These are phyloP conservation scores for Pantherophis alleghaniensis DNA, from an alignment of 2,797 vertebrate species.

Conservation along the genomic window DNA sequence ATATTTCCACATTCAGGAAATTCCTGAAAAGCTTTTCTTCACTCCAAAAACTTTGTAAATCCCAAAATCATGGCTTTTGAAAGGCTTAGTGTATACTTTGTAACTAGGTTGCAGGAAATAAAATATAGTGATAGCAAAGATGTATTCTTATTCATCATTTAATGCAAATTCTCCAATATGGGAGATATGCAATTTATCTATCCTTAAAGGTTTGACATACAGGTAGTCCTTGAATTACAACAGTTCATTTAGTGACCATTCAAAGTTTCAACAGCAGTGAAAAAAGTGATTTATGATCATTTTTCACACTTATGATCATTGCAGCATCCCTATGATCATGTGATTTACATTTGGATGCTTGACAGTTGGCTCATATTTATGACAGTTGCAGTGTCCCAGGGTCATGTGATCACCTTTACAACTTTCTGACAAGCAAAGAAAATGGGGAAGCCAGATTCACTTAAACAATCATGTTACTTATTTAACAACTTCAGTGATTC, in stretches of 20 bases:
- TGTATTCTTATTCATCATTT: background rate
- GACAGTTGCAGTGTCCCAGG: no score
- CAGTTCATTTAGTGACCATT: background rate
- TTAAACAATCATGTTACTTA: no score
- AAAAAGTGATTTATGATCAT: no score
- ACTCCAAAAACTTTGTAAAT: constrained; percentile 24
- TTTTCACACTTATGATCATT: no score
- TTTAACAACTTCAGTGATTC: no score
- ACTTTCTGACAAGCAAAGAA: no score
- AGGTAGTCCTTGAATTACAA: background rate
- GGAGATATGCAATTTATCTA: background rate
- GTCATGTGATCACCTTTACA: no score
- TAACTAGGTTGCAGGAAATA: background rate
- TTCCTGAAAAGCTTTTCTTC: constrained; percentile 35
- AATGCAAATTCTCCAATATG: background rate
- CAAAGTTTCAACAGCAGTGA: background rate
- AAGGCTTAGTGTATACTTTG: background rate
- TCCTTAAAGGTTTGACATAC: background rate
- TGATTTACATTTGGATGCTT: no score
- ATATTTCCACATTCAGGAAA: constrained; percentile 45
- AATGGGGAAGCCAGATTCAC: no score
- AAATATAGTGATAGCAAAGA: background rate
- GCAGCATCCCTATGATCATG: no score
- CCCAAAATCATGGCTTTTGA: background rate
- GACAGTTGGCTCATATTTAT: no score